A percentile compares a stretch with the other conserved stretches of the same genome.
Conservation (phyloP, 2,888 invertebrate genomes). For the Mamestra brassicae region DNA sequence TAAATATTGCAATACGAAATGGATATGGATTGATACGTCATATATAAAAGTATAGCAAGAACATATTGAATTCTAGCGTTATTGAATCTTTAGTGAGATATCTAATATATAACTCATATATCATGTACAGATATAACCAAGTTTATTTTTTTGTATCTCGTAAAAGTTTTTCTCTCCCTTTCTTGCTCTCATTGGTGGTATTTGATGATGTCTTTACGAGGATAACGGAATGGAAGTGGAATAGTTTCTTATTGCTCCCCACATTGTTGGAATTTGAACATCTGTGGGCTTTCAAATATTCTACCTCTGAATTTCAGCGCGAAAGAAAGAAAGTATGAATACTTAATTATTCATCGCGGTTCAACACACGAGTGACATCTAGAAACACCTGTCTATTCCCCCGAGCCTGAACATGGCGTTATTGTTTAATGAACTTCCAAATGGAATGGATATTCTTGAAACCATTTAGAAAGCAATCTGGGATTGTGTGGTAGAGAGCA, state of each 20-base stretch:
- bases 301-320: slow-evolving; percentile 48
- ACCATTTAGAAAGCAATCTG: slow-evolving; percentile 51
- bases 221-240: slow-evolving; percentile 65
- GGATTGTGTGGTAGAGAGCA: slow-evolving; percentile 21
- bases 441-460: slow-evolving; percentile 53
- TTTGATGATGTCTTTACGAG: slow-evolving; percentile 71
- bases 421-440: slow-evolving; percentile 62
- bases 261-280: slow-evolving; percentile 67
- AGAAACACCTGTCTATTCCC: slow-evolving; percentile 55
- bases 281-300: slow-evolving; percentile 68
- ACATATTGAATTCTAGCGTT: slow-evolving; percentile 36
- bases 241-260: slow-evolving; percentile 74
- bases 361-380: slow-evolving; percentile 62
- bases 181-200: slow-evolving; percentile 67
- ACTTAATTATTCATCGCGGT: slow-evolving; percentile 60
- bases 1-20: slow-evolving; percentile 30
- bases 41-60: slow-evolving; percentile 4
- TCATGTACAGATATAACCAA: slow-evolving; percentile 26
- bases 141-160: slow-evolving; percentile 45
- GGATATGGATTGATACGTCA: slow-evolving; percentile 25
- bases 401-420: slow-evolving; percentile 51
- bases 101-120: slow-evolving; percentile 30
- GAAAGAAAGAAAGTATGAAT: slow-evolving; percentile 56
- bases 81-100: slow-evolving; percentile 42
- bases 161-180: slow-evolving; percentile 59